Evolutionary conservation across 2,113 vertebrate species (phyloP).

Genomic region (Forbesichthys agassizii): DNA sequence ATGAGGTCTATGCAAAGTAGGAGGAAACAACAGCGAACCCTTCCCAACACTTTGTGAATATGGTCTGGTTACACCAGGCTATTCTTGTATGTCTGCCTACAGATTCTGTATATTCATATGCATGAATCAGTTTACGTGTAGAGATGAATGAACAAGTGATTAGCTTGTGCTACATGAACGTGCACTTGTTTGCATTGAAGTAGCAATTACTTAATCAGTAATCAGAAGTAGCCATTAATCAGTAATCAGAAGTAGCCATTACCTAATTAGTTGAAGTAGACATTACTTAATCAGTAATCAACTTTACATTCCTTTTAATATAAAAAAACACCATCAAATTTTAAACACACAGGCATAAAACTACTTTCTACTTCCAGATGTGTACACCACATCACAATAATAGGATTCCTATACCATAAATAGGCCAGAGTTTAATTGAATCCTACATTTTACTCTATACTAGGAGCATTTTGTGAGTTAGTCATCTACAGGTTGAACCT

Average conservation of each 20-base stretch:
- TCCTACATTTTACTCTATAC: not conserved
- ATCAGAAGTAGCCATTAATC: not conserved
- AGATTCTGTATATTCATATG: no score
- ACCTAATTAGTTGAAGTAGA: no score
- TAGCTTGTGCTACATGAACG: not conserved
- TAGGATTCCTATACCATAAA: constrained; percentile 24
- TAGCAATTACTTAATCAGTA: not conserved
- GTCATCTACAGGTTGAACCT: constrained; percentile 4
- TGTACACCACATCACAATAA: constrained; percentile 1
- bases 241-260: no score
- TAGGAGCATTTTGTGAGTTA: not conserved
- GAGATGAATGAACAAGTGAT: not conserved
- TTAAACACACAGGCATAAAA: not conserved
- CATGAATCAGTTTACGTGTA: no score
- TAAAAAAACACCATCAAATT: no score
- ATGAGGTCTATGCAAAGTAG: no score
- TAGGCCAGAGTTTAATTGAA: constrained; percentile 11
- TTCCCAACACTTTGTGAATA: no score
- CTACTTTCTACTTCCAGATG: not conserved
- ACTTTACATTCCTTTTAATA: not conserved
- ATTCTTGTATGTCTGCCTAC: no score
- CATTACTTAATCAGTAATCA: not conserved
- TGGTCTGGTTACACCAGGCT: no score
- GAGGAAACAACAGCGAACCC: no score
- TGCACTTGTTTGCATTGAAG: not conserved